A percentile compares a stretch with the other conserved stretches of the same genome.
Evolutionary conservation across 2,888 invertebrate genomes (phyloP).

Genomic region (Drosophila vallismaia): DNA sequence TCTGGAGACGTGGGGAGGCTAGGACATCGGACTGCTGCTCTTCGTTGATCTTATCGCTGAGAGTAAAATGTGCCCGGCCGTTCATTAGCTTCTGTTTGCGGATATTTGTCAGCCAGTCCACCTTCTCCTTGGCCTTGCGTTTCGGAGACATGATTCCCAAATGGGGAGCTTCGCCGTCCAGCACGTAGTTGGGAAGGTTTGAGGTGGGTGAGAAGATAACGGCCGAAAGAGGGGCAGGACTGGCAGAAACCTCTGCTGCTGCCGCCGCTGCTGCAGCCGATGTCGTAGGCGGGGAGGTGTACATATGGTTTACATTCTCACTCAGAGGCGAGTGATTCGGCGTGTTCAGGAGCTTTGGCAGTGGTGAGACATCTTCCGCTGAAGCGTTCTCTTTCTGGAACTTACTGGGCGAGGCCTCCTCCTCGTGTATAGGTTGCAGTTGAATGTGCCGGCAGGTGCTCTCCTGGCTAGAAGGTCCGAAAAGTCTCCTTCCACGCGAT

Average conservation of each 20-base stretch:
- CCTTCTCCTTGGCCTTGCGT: slow-evolving; percentile 86
- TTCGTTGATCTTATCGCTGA: slow-evolving; percentile 77
- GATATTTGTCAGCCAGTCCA: slow-evolving; percentile 90
- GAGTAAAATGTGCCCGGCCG: slow-evolving; percentile 63
- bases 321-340: slow-evolving; percentile 72
- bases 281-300: slow-evolving; percentile 69
- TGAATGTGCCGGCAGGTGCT: slow-evolving; percentile 53
- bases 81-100: slow-evolving; percentile 85
- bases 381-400: slow-evolving; percentile 58
- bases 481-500: slow-evolving; percentile 84
- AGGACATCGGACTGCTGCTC: slow-evolving; percentile 59
- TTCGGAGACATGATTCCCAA: slow-evolving; percentile 88
- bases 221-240: slow-evolving; percentile 50
- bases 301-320: slow-evolving; percentile 72
- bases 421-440: slow-evolving; percentile 66
- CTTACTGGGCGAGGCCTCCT: slow-evolving; percentile 66
- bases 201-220: slow-evolving; percentile 87
- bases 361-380: slow-evolving; percentile 29
- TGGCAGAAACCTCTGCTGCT: slow-evolving; percentile 49
- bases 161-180: slow-evolving; percentile 91
- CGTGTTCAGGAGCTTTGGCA: slow-evolving; percentile 35
- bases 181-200: slow-evolving; percentile 90
- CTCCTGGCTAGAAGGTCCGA: slow-evolving; percentile 81
- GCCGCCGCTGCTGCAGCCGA: slow-evolving; percentile 52
- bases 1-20: slow-evolving; percentile 81